These are phyloP conservation scores for Halictus rubicundus DNA, from an alignment of 1,140 invertebrate species.

Conservation along the genomic window DNA sequence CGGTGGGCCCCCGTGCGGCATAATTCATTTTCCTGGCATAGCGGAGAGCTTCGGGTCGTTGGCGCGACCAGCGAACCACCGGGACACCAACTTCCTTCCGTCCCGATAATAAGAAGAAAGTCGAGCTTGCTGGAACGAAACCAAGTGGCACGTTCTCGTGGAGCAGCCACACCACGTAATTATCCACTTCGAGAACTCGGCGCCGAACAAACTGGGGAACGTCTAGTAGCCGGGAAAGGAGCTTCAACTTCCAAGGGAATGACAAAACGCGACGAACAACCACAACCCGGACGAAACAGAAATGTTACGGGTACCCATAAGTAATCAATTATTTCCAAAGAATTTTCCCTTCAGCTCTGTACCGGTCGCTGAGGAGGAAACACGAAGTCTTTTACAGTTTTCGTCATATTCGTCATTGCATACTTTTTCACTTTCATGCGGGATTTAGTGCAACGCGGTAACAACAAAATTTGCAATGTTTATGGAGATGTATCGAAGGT, in stretches of 20 bases:
- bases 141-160: constrained; percentile 54
- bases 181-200: constrained; percentile 57
- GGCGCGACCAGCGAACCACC: constrained; percentile 27
- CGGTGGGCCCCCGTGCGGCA: constrained; percentile 15
- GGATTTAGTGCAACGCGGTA: too few relatives aligned
- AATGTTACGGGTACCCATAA: too few relatives aligned
- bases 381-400: too few relatives aligned
- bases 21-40: constrained; percentile 57
- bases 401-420: too few relatives aligned
- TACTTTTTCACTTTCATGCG: too few relatives aligned
- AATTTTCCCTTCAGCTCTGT: too few relatives aligned
- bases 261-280: too few relatives aligned
- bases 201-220: constrained; percentile 23
- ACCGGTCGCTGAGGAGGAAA: too few relatives aligned
- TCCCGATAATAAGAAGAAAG: constrained; percentile 48
- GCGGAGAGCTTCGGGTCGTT: constrained; percentile 33
- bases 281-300: too few relatives aligned
- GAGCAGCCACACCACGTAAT: constrained; percentile 48
- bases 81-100: constrained; percentile 11
- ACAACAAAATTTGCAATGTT: too few relatives aligned
- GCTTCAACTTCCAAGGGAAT: background rate
- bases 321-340: too few relatives aligned
- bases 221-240: background rate
- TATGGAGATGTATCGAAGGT: too few relatives aligned
- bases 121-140: constrained; percentile 56